These are phyloP conservation scores for Linhomoeus sp. DNA, from an alignment of 2,888 invertebrate species.

Conservation along the genomic window DNA sequence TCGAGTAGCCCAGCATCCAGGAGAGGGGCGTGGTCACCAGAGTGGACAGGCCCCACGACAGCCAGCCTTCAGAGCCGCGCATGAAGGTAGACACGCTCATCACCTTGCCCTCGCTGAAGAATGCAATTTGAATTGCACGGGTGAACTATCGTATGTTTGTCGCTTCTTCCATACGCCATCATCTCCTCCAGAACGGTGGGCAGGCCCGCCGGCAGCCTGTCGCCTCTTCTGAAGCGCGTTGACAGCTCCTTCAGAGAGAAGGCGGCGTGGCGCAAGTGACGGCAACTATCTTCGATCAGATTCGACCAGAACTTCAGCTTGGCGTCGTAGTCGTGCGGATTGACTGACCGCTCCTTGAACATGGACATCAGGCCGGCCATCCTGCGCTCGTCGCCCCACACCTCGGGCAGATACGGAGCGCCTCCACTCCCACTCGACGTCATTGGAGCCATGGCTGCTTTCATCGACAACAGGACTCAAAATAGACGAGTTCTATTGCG, in stretches of 20 bases:
- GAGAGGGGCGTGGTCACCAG: not conserved
- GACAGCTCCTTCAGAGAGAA: slow-evolving; percentile 45
- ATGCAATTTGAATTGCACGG: too few relatives aligned
- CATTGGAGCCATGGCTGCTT: too few relatives aligned
- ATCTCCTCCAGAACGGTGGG: slow-evolving; percentile 37
- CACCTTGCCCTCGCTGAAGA: too few relatives aligned
- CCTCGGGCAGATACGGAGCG: too few relatives aligned
- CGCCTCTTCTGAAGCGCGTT: slow-evolving; percentile 43
- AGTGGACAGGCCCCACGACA: not conserved
- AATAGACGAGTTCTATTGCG: too few relatives aligned
- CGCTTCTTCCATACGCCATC: slow-evolving; percentile 32
- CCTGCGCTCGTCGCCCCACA: slow-evolving; percentile 52
- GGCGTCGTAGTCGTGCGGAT: slow-evolving; percentile 59
- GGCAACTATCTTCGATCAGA: slow-evolving; percentile 34
- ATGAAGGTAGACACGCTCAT: too few relatives aligned
- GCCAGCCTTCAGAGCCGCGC: not conserved
- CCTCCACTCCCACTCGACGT: too few relatives aligned
- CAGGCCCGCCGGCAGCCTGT: slow-evolving; percentile 46
- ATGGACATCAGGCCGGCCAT: slow-evolving; percentile 62
- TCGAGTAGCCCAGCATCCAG: not conserved
- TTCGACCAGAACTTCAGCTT: slow-evolving; percentile 69
- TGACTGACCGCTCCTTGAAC: slow-evolving; percentile 51
- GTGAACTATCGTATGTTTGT: too few relatives aligned
- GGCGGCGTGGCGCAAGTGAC: not conserved
- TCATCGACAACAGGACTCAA: too few relatives aligned